Conservation (phyloP, 2,888 invertebrate species). For the Ichneumoninae sp. region DNA sequence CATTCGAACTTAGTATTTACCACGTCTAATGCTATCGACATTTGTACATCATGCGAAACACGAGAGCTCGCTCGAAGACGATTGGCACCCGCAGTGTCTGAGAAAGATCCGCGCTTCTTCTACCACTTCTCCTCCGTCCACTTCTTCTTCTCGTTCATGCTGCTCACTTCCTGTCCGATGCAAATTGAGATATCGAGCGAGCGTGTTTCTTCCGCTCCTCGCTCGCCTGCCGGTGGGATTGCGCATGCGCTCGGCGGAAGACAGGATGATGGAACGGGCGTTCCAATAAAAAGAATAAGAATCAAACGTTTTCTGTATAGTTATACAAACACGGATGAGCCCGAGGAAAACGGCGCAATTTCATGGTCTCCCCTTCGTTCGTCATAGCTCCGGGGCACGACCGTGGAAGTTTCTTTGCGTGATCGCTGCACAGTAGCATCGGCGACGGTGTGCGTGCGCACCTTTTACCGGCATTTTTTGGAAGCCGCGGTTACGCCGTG, state of each 20-base stretch:
- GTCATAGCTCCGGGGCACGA: slow-evolving; percentile 33
- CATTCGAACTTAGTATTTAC: slow-evolving; percentile 17
- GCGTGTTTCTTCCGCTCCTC: slow-evolving; percentile 10
- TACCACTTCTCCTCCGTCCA: neutral
- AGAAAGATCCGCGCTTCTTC: slow-evolving; percentile 11
- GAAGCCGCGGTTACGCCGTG: slow-evolving; percentile 47
- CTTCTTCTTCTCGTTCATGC: neutral
- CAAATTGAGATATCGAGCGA: slow-evolving; percentile 62
- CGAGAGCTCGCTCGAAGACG: slow-evolving; percentile 47
- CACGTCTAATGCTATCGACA: slow-evolving; percentile 20
- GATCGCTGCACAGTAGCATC: slow-evolving; percentile 25
- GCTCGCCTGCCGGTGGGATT: neutral
- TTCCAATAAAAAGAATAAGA: slow-evolving; percentile 17
- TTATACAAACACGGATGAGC: slow-evolving; percentile 16
- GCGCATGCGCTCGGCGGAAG: slow-evolving; percentile 4
- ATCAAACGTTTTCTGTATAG: slow-evolving; percentile 11
- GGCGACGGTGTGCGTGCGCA: slow-evolving; percentile 9
- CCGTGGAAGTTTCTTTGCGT: slow-evolving; percentile 43
- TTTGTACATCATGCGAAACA: slow-evolving; percentile 5
- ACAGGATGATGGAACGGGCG: slow-evolving; percentile 14
- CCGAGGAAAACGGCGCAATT: slow-evolving; percentile 30
- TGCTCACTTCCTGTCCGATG: slow-evolving; percentile 30
- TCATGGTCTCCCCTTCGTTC: slow-evolving; percentile 47
- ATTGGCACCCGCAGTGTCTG: slow-evolving; percentile 56
- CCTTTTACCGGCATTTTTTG: slow-evolving; percentile 60